These are phyloP conservation scores for Datnioides undecimradiatus DNA, from an alignment of 2,113 vertebrate species.

Conservation along the genomic window DNA sequence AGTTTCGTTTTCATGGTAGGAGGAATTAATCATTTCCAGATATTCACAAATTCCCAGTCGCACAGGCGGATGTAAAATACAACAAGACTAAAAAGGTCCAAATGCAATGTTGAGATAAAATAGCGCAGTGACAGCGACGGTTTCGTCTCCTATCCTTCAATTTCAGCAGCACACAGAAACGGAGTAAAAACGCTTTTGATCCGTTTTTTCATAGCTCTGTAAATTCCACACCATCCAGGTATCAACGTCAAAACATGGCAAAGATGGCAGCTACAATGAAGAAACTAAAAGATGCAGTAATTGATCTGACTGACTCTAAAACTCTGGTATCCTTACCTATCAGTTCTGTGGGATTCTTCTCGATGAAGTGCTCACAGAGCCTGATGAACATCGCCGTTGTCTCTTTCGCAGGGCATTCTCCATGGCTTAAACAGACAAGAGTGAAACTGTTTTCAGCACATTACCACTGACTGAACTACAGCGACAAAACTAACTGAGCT, in stretches of 20 bases:
- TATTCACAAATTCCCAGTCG: too few relatives aligned
- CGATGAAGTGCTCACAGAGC: conserved; percentile 92
- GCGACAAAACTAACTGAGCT: neutral
- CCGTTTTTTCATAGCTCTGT: neutral
- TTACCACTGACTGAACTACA: neutral
- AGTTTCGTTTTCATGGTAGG: neutral
- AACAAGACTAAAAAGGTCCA: too few relatives aligned
- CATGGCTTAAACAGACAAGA: conserved; percentile 84
- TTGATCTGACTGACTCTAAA: neutral
- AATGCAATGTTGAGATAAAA: too few relatives aligned
- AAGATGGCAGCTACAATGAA: too few relatives aligned
- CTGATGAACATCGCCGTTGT: conserved; percentile 92
- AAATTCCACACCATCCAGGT: neutral
- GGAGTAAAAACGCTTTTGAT: too few relatives aligned
- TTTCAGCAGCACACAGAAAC: too few relatives aligned
- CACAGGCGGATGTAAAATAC: too few relatives aligned
- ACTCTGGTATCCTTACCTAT: conserved; percentile 86
- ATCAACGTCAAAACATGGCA: too few relatives aligned
- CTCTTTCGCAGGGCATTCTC: conserved; percentile 92
- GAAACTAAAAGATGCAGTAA: too few relatives aligned
- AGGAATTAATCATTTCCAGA: neutral
- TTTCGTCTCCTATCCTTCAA: too few relatives aligned
- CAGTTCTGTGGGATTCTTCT: conserved; percentile 93
- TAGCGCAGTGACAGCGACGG: too few relatives aligned
- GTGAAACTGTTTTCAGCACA: neutral